These are phyloP conservation scores for Copidosoma floridanum DNA, from an alignment of 1,140 invertebrate genomes.

Conservation along the genomic window DNA sequence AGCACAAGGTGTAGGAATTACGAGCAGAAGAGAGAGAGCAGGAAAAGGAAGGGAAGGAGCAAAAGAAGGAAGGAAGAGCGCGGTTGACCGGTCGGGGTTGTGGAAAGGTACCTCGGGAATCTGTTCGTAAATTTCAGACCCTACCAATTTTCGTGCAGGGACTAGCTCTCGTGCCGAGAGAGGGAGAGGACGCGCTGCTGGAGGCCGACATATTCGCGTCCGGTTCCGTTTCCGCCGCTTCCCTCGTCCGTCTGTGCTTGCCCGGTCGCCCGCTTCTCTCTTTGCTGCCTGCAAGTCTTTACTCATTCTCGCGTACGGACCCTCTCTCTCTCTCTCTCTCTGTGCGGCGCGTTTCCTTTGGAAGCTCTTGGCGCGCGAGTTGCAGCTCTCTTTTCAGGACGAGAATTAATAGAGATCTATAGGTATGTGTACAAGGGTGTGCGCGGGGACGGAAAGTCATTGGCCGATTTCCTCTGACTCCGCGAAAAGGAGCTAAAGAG, in stretches of 20 bases:
- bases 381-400: neutral
- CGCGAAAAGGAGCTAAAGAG: no score
- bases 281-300: no score
- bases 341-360: neutral
- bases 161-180: neutral
- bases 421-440: no score
- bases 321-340: neutral
- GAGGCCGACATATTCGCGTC: slow-evolving; percentile 30
- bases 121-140: slow-evolving; percentile 26
- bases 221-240: slow-evolving; percentile 17
- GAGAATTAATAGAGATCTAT: neutral
- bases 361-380: neutral
- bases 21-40: slow-evolving; percentile 15
- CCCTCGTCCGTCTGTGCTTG: slow-evolving; percentile 7
- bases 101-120: slow-evolving; percentile 24
- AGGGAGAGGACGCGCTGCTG: neutral
- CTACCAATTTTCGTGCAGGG: slow-evolving; percentile 18
- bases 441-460: neutral
- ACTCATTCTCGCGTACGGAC: no score
- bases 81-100: slow-evolving; percentile 25
- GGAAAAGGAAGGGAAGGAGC: neutral
- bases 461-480: neutral
- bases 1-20: neutral
- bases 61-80: neutral
- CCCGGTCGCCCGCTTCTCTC: slow-evolving; percentile 13